Evolutionary conservation across 2,113 vertebrate species (phyloP), one percentile per base, ranked within the genome.

Genomic region (Coryphaenoides rupestris): DNA sequence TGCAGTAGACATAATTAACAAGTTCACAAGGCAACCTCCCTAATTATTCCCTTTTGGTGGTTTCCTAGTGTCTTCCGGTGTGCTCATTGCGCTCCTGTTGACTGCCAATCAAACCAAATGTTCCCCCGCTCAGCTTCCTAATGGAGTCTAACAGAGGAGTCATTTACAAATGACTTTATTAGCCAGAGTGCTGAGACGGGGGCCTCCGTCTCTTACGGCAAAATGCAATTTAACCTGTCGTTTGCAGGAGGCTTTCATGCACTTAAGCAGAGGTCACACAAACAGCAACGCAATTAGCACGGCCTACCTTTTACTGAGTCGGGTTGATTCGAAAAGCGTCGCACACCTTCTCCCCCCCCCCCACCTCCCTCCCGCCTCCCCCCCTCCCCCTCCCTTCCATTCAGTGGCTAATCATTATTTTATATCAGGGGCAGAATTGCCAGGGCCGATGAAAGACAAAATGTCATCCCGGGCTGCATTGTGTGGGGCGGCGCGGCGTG

Each of bases 111-210:
- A 82, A 78, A 85, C 84, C 78, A 80, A 84, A 79, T 83, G 78
- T 81, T 89, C 71, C 69, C n/a, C 72, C 22, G 65, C 76, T 80
- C 76, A 74, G 82, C 79, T 75, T 88, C 78, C 83, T 90, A 91
- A 92, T 91, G 88, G 87, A 90, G 57, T 86, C 86, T 86, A 76
- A 88, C 83, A 85, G 80, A 86, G 84, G 89, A 88, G 82, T 91
- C 82, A 82, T 89, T 89, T 91, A 88, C 88, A 86, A 88, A 89
- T 88, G 81, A 80, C 80, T 89, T 88, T 88, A 90, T 89, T 87
- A 84, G 82, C 75, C 87, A 83, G 87, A 90, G 89, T 86, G 83
- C 85, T 78, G 73, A 70, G 73, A 74, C 45, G 82, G 82, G 33
- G 86, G 84, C 82, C 85, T 84, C 86, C 78, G 84, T 90, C 88